Conservation (phyloP, 2,888 invertebrate genomes). For the Iselma pallidipennis region DNA sequence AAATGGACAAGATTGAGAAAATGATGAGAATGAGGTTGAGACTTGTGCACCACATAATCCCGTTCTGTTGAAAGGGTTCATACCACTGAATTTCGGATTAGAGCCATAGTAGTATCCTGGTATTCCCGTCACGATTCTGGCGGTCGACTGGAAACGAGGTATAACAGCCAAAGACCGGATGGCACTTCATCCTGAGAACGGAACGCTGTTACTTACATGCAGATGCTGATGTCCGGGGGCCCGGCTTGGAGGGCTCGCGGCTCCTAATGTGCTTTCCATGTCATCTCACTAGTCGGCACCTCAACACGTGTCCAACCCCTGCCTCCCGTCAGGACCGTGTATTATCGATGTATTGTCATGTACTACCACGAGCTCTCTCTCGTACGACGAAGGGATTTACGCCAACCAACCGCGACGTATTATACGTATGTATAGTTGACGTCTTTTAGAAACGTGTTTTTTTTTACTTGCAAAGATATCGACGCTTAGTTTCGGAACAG, state of each 20-base stretch:
- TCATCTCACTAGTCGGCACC: conserved; percentile 52
- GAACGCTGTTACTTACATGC: conserved; percentile 49
- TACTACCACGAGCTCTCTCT: conserved; percentile 43
- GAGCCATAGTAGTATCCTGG: conserved; percentile 17
- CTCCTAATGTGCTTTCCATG: conserved; percentile 58
- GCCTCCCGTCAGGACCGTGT: conserved; percentile 47
- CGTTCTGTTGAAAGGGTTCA: conserved; percentile 28
- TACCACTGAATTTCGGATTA: conserved; percentile 31
- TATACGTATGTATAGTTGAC: conserved; percentile 40
- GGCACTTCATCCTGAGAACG: conserved; percentile 43
- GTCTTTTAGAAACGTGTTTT: conserved; percentile 29
- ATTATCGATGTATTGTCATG: conserved; percentile 53
- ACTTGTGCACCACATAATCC: conserved; percentile 23
- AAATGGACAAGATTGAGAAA: neutral
- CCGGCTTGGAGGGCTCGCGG: conserved; percentile 42
- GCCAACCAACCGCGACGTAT: conserved; percentile 51
- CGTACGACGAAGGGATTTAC: conserved; percentile 46
- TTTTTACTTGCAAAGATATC: conserved; percentile 6
- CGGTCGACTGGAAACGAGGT: conserved; percentile 23
- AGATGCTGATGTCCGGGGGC: conserved; percentile 47
- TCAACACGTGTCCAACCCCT: conserved; percentile 56
- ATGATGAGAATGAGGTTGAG: neutral
- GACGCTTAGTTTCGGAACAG: too few species aligned
- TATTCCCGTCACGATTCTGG: conserved; percentile 30
- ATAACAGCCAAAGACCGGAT: conserved; percentile 30